Evolutionary conservation across 1,140 invertebrate genomes (phyloP).

Genomic region (Habropoda laboriosa): DNA sequence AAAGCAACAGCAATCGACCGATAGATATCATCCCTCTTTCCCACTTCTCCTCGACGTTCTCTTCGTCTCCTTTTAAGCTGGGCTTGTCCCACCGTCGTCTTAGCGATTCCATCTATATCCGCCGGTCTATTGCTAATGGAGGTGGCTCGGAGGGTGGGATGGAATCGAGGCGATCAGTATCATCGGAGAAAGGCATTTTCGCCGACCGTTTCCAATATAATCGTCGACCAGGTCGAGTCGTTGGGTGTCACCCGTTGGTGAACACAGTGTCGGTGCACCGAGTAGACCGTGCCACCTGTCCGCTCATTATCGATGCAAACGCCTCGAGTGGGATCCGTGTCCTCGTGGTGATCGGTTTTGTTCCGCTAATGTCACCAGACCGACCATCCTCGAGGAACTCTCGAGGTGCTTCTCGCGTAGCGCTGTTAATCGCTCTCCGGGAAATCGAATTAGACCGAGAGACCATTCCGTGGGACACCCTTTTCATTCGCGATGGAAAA

Average conservation of each 20-base stretch:
- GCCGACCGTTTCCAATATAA: constrained; percentile 28
- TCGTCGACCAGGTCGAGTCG: background rate
- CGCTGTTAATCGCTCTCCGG: constrained; percentile 2
- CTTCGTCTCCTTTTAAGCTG: background rate
- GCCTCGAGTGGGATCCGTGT: constrained; percentile 6
- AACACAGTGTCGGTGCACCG: background rate
- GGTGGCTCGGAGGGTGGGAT: background rate
- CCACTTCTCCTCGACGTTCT: background rate
- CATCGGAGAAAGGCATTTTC: background rate
- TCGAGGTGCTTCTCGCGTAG: background rate
- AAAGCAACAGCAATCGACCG: constrained; percentile 67
- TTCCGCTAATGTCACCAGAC: constrained; percentile 6
- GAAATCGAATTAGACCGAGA: constrained; percentile 1
- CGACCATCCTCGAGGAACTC: background rate
- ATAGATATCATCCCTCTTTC: background rate
- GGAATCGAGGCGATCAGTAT: constrained; percentile 14
- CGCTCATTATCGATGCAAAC: constrained; percentile 34
- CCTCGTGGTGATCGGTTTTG: constrained; percentile 16
- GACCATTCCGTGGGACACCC: background rate
- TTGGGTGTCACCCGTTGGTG: background rate
- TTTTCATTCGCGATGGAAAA: background rate
- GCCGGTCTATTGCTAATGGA: constrained; percentile 13
- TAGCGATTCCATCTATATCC: constrained; percentile 15
- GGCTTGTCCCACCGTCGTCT: constrained; percentile 27
- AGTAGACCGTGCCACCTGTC: constrained; percentile 18